Conservation (phyloP, 2,113 vertebrate genomes). For the Bubalus kerabau region DNA sequence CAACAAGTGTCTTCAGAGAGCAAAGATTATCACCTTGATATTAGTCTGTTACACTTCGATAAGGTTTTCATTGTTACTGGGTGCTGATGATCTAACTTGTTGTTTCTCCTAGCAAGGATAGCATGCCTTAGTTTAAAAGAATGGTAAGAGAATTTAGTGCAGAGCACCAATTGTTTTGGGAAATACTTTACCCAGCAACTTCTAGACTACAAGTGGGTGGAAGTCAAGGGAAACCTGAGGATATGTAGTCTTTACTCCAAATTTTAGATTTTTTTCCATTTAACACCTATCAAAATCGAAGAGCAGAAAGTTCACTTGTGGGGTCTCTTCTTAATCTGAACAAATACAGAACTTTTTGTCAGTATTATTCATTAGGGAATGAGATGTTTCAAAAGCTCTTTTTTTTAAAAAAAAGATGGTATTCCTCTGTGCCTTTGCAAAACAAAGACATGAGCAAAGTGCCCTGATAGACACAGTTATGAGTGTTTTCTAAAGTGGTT, state of each 20-base stretch:
- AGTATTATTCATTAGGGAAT: neutral
- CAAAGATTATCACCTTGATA: neutral
- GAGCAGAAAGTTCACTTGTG: neutral
- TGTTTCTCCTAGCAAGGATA: neutral
- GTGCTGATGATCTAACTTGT: neutral
- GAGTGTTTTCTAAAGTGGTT: neutral
- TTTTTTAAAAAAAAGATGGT: neutral
- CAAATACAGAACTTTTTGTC: neutral
- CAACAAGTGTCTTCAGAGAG: neutral
- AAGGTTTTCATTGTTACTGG: neutral
- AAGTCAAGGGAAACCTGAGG: neutral
- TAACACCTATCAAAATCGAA: neutral
- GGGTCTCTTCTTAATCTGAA: neutral
- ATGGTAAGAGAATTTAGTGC: neutral
- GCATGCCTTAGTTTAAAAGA: constrained; percentile 12
- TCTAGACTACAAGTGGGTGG: neutral
- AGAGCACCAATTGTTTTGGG: neutral
- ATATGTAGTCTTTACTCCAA: neutral
- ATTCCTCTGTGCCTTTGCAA: neutral
- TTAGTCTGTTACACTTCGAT: neutral
- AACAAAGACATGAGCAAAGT: neutral
- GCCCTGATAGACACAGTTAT: neutral
- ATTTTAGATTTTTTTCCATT: neutral
- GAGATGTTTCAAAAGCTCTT: neutral
- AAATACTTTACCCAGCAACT: neutral